Evolutionary conservation across 2,113 vertebrate genomes (phyloP).

Genomic region (Chiloscyllium plagiosum): DNA sequence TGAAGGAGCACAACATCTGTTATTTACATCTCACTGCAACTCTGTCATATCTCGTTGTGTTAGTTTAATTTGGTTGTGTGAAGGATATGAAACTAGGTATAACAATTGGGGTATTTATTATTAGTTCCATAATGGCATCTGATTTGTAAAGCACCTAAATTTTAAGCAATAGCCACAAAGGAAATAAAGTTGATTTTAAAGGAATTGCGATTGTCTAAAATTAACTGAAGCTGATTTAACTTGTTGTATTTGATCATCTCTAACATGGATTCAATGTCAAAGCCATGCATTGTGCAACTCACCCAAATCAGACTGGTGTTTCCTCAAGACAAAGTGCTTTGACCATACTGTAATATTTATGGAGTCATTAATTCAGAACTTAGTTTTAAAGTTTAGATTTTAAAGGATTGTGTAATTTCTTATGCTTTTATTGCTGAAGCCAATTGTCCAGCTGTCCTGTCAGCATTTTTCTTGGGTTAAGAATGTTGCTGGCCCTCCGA

Average conservation of each 20-base stretch:
- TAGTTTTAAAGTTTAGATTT: neutral
- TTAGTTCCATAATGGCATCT: neutral
- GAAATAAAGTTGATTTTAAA: neutral
- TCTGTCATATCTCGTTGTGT: neutral
- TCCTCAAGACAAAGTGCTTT: neutral
- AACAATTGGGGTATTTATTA: neutral
- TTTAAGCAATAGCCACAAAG: neutral
- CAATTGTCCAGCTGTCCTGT: neutral
- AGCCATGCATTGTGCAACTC: neutral
- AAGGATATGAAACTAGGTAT: neutral
- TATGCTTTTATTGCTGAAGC: neutral
- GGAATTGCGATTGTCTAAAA: neutral
- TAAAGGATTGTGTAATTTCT: neutral
- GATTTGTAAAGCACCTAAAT: neutral
- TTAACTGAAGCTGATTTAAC: neutral
- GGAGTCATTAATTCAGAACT: neutral
- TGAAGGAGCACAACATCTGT: neutral
- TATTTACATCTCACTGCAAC: neutral
- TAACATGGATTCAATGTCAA: neutral
- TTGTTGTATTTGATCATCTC: neutral
- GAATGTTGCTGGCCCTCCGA: neutral
- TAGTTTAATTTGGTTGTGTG: too few species aligned
- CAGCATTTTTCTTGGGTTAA: neutral
- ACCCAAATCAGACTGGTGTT: neutral
- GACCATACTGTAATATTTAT: neutral